Conservation (phyloP, 2,888 invertebrate genomes). For the Andrena hattorfiana region DNA sequence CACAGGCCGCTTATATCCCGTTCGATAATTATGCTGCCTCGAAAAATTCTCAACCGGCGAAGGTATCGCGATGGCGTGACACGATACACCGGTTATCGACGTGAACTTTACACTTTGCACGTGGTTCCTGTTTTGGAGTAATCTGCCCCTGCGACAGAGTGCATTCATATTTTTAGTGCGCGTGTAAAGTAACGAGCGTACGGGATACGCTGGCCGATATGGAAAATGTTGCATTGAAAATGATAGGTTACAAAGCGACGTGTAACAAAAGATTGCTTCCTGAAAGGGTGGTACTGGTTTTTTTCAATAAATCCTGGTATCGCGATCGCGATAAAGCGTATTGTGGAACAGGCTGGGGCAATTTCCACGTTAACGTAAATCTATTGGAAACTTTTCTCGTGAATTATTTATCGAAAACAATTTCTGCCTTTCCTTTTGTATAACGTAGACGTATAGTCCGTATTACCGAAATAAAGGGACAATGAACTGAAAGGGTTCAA, state of each 20-base stretch:
- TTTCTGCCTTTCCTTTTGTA: background rate
- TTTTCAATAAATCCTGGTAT: slow-evolving; percentile 53
- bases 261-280: slow-evolving; percentile 50
- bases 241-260: slow-evolving; percentile 49
- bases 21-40: slow-evolving; percentile 78
- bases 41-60: slow-evolving; percentile 74
- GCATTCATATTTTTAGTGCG: slow-evolving; percentile 48
- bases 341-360: slow-evolving; percentile 30
- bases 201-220: slow-evolving; percentile 40
- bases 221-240: slow-evolving; percentile 47
- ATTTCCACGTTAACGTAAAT: slow-evolving; percentile 47
- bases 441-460: no score
- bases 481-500: no score
- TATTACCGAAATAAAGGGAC: no score
- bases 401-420: background rate
- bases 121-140: slow-evolving; percentile 65
- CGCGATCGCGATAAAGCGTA: slow-evolving; percentile 45
- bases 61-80: slow-evolving; percentile 79
- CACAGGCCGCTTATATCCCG: slow-evolving; percentile 75
- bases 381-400: background rate
- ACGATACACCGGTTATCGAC: slow-evolving; percentile 84
- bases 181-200: slow-evolving; percentile 31
- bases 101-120: slow-evolving; percentile 78
- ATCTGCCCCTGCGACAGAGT: slow-evolving; percentile 60
- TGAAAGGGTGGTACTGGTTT: slow-evolving; percentile 31